phyloP scores from a whole-genome alignment of 2,113 vertebrate genomes.

The Muscicapa adusta region DNA sequence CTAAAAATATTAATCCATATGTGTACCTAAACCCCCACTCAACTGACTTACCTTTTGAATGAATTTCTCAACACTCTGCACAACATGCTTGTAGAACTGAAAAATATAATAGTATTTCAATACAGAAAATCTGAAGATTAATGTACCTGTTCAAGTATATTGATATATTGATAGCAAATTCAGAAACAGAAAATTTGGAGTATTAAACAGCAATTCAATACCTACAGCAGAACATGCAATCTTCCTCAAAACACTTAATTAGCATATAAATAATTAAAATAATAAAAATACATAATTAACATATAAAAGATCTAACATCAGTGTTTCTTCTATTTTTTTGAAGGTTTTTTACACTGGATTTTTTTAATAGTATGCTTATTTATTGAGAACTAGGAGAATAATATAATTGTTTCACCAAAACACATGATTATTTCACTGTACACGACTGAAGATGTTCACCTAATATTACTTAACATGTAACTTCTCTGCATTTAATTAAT shows the following conservation, averaged over 20 bases:
- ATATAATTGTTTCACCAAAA: background rate
- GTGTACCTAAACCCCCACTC: background rate
- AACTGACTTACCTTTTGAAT: slow-evolving; percentile 89
- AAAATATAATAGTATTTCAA: slow-evolving; percentile 62
- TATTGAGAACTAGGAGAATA: background rate
- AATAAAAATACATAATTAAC: background rate
- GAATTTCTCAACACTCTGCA: slow-evolving; percentile 98
- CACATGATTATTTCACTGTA: background rate
- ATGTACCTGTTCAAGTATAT: background rate
- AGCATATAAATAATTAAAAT: background rate
- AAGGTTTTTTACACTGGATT: background rate
- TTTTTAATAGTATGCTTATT: background rate
- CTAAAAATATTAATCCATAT: background rate
- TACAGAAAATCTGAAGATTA: background rate
- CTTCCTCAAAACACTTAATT: background rate
- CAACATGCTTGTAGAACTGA: slow-evolving; percentile 99
- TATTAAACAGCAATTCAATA: background rate
- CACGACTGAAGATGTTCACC: background rate
- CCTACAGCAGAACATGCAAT: background rate
- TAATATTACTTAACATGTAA: background rate
- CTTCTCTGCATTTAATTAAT: background rate
- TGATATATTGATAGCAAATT: background rate
- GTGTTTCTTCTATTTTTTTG: background rate
- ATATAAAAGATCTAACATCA: background rate
- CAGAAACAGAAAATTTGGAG: background rate